Evolutionary conservation across 2,888 invertebrate species (phyloP).

Genomic region (Nasonovia ribisnigri): DNA sequence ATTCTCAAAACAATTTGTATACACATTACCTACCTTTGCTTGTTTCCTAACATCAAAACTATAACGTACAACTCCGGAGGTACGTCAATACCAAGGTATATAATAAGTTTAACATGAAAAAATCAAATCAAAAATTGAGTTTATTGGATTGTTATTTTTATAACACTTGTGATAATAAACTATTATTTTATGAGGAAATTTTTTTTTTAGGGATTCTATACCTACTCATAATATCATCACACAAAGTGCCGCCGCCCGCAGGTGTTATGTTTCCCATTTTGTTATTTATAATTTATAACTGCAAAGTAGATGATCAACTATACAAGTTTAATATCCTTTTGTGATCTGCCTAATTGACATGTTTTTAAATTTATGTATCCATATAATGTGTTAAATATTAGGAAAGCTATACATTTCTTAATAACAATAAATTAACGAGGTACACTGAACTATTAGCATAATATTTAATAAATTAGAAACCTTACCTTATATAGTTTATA

Average conservation of each 20-base stretch:
- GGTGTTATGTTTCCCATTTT: slow-evolving; percentile 31
- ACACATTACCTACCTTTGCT: not conserved
- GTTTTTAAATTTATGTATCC: not conserved
- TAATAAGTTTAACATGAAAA: not conserved
- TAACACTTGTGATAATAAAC: slow-evolving; percentile 33
- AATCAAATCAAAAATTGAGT: slow-evolving; percentile 16
- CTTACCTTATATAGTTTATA: not conserved
- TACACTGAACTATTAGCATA: not conserved
- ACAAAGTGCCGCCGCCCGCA: not conserved
- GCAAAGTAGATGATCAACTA: not conserved
- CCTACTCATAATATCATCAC: not conserved
- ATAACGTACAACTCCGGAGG: not conserved
- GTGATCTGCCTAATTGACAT: not conserved
- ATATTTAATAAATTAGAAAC: not conserved
- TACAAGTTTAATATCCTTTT: not conserved
- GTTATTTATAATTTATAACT: slow-evolving; percentile 8
- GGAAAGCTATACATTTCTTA: not conserved
- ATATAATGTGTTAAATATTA: not conserved
- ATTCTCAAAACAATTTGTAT: not conserved
- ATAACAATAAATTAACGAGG: not conserved
- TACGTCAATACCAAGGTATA: not conserved
- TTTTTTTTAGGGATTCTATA: slow-evolving; percentile 3
- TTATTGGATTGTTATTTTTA: slow-evolving; percentile 7
- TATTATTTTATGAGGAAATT: not conserved
- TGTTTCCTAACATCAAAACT: not conserved